These are phyloP conservation scores for Periparus ater DNA, from an alignment of 2,797 vertebrate genomes.

Conservation along the genomic window DNA sequence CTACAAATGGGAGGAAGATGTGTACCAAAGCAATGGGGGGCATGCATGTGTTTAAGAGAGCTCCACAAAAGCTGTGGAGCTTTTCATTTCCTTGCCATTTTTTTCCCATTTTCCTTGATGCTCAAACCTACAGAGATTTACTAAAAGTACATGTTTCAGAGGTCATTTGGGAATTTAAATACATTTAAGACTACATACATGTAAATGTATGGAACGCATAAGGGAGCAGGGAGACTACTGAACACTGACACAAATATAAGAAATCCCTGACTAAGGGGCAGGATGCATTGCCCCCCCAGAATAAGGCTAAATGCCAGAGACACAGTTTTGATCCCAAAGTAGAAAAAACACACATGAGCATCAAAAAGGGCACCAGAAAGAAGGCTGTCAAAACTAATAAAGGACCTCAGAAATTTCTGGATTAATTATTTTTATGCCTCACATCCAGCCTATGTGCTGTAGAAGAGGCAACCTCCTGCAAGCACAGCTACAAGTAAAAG, in stretches of 20 bases:
- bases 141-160: not conserved
- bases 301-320: not conserved
- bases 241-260: not conserved
- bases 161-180: not conserved
- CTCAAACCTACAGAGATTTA: not conserved
- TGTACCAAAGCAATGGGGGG: not conserved
- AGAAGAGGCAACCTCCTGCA: not conserved
- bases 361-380: not conserved
- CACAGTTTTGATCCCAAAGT: not conserved
- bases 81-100: not conserved
- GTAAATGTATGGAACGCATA: not conserved
- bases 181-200: not conserved
- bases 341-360: not conserved
- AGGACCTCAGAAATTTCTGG: not conserved
- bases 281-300: rapidly evolving
- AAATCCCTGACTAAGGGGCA: not conserved
- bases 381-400: not conserved
- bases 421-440: not conserved
- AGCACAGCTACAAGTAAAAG: not conserved
- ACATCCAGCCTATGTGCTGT: not conserved
- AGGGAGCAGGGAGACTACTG: not conserved
- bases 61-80: not conserved
- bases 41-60: not conserved
- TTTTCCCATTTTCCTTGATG: not conserved
- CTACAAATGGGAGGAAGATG: not conserved